Evolutionary conservation across 2,888 invertebrate genomes (phyloP).

Genomic region (Perithous albicinctus): DNA sequence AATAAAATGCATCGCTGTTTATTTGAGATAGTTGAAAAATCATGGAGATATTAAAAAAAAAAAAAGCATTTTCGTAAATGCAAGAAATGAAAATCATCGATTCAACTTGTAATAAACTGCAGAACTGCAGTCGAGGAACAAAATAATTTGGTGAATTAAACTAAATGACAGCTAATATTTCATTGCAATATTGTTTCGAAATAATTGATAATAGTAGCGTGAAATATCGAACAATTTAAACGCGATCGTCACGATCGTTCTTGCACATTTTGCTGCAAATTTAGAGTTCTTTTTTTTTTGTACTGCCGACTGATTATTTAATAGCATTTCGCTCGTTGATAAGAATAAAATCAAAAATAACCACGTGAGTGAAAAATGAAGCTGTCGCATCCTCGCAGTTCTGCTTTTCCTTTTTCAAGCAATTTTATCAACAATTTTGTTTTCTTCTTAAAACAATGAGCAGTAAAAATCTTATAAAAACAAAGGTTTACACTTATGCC

Average conservation of each 20-base stretch:
- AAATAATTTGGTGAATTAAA: neutral
- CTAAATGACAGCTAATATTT: neutral
- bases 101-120: neutral
- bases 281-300: too few relatives aligned
- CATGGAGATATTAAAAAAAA: neutral
- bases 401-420: neutral
- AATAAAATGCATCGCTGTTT: neutral
- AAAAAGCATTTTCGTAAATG: neutral
- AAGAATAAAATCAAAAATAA: neutral
- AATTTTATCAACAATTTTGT: neutral
- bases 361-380: neutral
- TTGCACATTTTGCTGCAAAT: neutral
- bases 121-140: neutral
- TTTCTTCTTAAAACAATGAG: conserved; percentile 3
- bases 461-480: conserved; percentile 18
- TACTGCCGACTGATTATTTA: neutral
- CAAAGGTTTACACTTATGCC: conserved; percentile 12
- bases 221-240: neutral
- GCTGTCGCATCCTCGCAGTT: neutral
- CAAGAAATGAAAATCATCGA: neutral
- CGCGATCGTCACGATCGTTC: neutral
- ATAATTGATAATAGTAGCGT: neutral
- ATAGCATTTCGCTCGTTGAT: neutral
- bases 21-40: neutral
- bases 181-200: neutral